phyloP scores from a whole-genome alignment of 2,888 invertebrate species.

The Agrotis ipsilon region DNA sequence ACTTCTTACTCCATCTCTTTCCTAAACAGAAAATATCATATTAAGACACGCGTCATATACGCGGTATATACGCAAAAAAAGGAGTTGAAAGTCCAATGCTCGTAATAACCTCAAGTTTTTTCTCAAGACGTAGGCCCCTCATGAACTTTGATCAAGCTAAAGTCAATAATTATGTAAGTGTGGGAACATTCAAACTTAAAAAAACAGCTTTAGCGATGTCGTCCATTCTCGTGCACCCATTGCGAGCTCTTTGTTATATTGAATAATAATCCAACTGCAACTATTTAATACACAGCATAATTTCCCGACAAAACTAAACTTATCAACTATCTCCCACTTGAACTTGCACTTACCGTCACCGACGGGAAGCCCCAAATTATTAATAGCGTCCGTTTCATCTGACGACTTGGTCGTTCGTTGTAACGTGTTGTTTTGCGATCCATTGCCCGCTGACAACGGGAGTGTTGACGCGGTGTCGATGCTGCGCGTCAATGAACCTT shows the following conservation, averaged over 20 bases:
- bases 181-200: too few species aligned
- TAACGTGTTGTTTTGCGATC: conserved; percentile 85
- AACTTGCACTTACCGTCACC: conserved; percentile 72
- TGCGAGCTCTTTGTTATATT: not conserved
- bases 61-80: too few species aligned
- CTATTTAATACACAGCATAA: conserved; percentile 20
- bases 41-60: too few species aligned
- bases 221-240: too few species aligned
- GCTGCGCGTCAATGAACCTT: conserved; percentile 87
- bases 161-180: too few species aligned
- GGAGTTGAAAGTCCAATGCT: too few species aligned
- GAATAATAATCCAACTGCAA: conserved; percentile 12
- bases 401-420: conserved; percentile 82
- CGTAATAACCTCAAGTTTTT: too few species aligned
- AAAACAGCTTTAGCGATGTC: too few species aligned
- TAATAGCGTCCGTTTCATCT: conserved; percentile 86
- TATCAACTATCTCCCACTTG: conserved; percentile 26
- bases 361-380: conserved; percentile 84
- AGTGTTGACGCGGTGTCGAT: conserved; percentile 88
- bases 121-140: too few species aligned
- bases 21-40: too few species aligned
- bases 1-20: too few species aligned
- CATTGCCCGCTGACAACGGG: conserved; percentile 84
- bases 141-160: too few species aligned
- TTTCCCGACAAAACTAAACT: conserved; percentile 32